Evolutionary conservation across 2,888 invertebrate species (phyloP).

Genomic region (Drepanosiphum platanoidis): DNA sequence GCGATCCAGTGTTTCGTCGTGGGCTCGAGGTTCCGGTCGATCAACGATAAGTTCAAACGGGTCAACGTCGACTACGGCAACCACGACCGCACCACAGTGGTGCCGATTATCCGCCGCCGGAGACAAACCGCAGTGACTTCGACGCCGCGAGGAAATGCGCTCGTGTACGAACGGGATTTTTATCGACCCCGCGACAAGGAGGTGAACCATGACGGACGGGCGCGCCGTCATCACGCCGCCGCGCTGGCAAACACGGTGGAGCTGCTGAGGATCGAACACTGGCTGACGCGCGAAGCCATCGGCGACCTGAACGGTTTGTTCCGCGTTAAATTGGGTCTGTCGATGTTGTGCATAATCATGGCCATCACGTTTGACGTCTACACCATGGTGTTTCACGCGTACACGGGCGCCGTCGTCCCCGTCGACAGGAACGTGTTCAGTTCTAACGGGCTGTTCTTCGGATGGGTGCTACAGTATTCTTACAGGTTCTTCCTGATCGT

Average conservation of each 20-base stretch:
- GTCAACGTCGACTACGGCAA: slow-evolving; percentile 11
- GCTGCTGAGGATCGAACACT: slow-evolving; percentile 14
- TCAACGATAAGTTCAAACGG: slow-evolving; percentile 23
- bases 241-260: not conserved
- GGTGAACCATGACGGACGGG: no score
- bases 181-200: not conserved
- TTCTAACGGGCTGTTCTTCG: not conserved
- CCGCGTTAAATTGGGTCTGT: not conserved
- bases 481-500: not conserved
- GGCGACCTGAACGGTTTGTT: not conserved
- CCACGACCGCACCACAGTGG: not conserved
- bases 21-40: slow-evolving; percentile 10
- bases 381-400: not conserved
- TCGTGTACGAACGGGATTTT: slow-evolving; percentile 8
- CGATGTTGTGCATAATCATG: not conserved
- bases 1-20: slow-evolving; percentile 16
- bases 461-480: not conserved
- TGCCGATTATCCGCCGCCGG: not conserved
- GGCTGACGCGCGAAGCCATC: slow-evolving; percentile 14
- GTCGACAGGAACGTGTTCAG: no score
- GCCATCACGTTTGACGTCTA: slow-evolving; percentile 21
- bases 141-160: not conserved
- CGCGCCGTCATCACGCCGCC: no score
- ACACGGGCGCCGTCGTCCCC: not conserved
- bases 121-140: no score